Evolutionary conservation across 1,140 invertebrate genomes (phyloP).

Genomic region (Monomorium pharaonis): DNA sequence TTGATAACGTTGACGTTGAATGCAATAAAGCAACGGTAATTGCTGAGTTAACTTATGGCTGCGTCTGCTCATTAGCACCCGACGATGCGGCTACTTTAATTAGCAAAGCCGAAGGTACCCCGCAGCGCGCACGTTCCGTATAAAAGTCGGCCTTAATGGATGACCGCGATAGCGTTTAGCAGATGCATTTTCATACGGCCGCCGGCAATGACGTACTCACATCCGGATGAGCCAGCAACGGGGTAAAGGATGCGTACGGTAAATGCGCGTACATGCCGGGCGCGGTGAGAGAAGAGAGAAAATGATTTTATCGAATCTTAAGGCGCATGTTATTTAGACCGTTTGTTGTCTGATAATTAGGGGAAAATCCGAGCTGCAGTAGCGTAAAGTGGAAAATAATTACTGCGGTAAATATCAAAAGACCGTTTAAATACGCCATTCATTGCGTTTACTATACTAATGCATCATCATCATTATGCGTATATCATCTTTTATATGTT

Average conservation of each 20-base stretch:
- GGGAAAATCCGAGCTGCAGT: slow-evolving; percentile 12
- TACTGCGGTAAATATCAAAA: slow-evolving; percentile 39
- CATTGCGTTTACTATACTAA: background rate
- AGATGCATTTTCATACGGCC: slow-evolving; percentile 65
- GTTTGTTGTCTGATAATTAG: slow-evolving; percentile 34
- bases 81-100: slow-evolving; percentile 72
- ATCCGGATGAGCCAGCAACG: slow-evolving; percentile 13
- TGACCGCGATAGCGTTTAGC: slow-evolving; percentile 61
- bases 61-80: slow-evolving; percentile 76
- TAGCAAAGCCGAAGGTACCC: slow-evolving; percentile 67
- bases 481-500: background rate
- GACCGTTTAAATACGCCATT: slow-evolving; percentile 33
- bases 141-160: slow-evolving; percentile 68
- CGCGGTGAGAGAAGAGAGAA: background rate
- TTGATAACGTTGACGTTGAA: slow-evolving; percentile 72
- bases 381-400: slow-evolving; percentile 52
- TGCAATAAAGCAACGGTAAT: slow-evolving; percentile 78
- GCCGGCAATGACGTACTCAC: slow-evolving; percentile 35
- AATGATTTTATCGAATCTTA: slow-evolving; percentile 43
- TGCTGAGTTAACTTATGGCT: slow-evolving; percentile 74
- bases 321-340: background rate
- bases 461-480: background rate
- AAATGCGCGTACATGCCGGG: slow-evolving; percentile 6
- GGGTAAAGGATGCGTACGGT: background rate
- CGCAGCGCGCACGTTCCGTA: slow-evolving; percentile 66